These are phyloP conservation scores for Actinopyga echinites DNA, from an alignment of 53 echinoderm and acorn worm genomes.

Conservation along the genomic window DNA sequence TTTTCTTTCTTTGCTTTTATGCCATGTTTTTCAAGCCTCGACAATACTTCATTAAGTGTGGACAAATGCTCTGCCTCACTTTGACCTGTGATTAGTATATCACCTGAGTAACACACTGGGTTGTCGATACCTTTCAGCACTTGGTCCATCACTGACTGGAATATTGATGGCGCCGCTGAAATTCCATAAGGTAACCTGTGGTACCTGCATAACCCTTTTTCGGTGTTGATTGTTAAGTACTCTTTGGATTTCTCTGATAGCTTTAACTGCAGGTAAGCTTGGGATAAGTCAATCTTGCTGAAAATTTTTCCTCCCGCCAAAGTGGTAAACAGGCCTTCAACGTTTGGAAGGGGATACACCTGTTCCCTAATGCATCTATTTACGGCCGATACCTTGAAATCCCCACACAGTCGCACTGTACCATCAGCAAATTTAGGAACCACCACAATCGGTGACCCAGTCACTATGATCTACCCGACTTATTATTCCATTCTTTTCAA, in stretches of 20 bases:
- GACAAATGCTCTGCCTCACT: conserved; percentile 32
- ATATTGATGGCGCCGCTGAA: no score
- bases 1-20: conserved; percentile 36
- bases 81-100: conserved; percentile 41
- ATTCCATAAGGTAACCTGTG: conserved; percentile 7
- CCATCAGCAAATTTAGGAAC: not conserved
- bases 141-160: conserved; percentile 39
- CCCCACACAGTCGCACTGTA: not conserved
- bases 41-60: conserved; percentile 33
- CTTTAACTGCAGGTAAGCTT: conserved; percentile 26
- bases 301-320: conserved; percentile 29
- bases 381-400: not conserved
- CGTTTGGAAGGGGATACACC: no score
- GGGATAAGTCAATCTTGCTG: no score
- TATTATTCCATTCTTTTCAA: conserved; percentile 26
- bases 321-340: conserved; percentile 12
- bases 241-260: conserved; percentile 32
- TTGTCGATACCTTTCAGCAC: conserved; percentile 44
- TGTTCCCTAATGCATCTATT: not conserved
- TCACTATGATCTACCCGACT: not conserved
- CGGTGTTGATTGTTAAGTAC: conserved; percentile 47
- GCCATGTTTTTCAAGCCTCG: conserved; percentile 29
- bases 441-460: no score
- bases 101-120: conserved; percentile 26
- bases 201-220: conserved; percentile 31